Percentiles rank a stretch among this genome's conserved stretches.
Evolutionary conservation across 2,888 invertebrate genomes (phyloP).

Genomic region (Sesia bembeciformis): DNA sequence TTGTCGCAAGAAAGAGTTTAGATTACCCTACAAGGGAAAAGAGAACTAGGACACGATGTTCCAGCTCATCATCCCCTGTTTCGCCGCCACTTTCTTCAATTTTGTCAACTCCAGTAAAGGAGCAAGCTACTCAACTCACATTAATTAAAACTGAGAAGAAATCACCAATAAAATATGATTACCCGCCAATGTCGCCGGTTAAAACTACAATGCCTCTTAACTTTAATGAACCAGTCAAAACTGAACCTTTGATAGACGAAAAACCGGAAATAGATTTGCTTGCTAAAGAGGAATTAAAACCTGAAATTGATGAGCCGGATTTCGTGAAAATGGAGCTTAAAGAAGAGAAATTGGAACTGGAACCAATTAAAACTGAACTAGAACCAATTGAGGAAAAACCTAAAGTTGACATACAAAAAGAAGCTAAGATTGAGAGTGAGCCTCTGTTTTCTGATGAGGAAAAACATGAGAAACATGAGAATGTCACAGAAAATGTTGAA

Average conservation of each 20-base stretch:
- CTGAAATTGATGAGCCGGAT: constrained; percentile 56
- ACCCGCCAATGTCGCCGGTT: constrained; percentile 43
- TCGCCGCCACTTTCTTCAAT: constrained; percentile 42
- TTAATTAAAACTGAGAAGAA: constrained; percentile 43
- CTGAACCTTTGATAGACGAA: constrained; percentile 34
- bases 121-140: constrained; percentile 25
- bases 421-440: constrained; percentile 10
- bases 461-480: constrained; percentile 15
- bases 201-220: constrained; percentile 33
- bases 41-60: constrained; percentile 53
- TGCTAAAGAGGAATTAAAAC: constrained; percentile 62
- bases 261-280: constrained; percentile 53
- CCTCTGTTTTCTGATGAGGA: constrained; percentile 10
- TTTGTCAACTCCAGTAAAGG: constrained; percentile 42
- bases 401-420: constrained; percentile 8
- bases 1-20: constrained; percentile 45
- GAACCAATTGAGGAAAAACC: constrained; percentile 7
- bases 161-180: constrained; percentile 57
- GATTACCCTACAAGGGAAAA: constrained; percentile 62
- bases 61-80: constrained; percentile 50
- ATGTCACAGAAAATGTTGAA: constrained; percentile 9
- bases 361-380: constrained; percentile 11
- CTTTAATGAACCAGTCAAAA: constrained; percentile 47
- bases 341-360: constrained; percentile 22
- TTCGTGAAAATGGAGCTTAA: constrained; percentile 38